These are phyloP conservation scores for Phorcus lineatus DNA, from an alignment of 2,888 invertebrate genomes.

Conservation along the genomic window DNA sequence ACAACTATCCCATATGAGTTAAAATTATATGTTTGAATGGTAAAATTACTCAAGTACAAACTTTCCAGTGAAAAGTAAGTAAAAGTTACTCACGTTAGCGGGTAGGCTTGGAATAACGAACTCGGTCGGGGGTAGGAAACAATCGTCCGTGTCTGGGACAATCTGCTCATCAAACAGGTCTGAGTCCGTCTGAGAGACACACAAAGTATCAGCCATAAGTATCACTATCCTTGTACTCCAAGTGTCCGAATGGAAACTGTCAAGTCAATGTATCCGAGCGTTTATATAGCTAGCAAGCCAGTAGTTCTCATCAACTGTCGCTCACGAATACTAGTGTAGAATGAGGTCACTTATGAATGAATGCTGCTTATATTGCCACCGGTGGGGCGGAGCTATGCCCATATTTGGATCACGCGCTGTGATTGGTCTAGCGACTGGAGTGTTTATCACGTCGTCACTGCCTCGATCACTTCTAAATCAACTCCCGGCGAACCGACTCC, in stretches of 20 bases:
- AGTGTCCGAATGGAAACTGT: background rate
- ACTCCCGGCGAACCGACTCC: no score
- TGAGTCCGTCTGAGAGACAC: constrained; percentile 47
- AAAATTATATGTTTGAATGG: no score
- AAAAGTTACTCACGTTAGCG: constrained; percentile 37
- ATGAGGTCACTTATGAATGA: constrained; percentile 19
- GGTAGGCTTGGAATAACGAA: constrained; percentile 29
- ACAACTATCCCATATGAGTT: no score
- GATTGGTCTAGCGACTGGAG: background rate
- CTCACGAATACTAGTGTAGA: background rate
- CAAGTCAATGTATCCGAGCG: background rate
- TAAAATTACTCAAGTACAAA: background rate
- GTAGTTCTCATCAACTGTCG: background rate
- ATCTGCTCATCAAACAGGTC: constrained; percentile 69
- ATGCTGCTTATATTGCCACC: background rate
- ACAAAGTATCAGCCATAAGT: constrained; percentile 64
- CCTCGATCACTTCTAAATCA: no score
- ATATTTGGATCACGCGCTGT: constrained; percentile 1
- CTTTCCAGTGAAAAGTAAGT: constrained; percentile 2
- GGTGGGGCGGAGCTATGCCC: constrained; percentile 6
- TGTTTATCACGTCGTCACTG: background rate
- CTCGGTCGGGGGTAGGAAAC: constrained; percentile 60
- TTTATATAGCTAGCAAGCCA: background rate
- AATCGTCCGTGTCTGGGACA: constrained; percentile 70
- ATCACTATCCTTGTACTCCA: background rate